phyloP scores from a whole-genome alignment of 2,797 vertebrate genomes.

The Onychomys arenicola region DNA sequence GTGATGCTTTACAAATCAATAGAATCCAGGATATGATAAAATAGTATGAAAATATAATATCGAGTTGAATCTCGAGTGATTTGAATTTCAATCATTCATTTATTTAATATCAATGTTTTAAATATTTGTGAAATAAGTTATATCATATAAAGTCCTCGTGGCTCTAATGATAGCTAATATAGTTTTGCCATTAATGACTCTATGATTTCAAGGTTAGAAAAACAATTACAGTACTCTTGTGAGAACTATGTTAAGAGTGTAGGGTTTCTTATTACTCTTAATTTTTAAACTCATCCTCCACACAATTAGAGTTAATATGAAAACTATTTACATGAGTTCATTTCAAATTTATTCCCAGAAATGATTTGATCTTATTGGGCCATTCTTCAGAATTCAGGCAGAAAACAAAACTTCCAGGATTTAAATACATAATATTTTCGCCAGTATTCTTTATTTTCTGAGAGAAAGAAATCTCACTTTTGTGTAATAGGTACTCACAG shows the following conservation, averaged over 20 bases:
- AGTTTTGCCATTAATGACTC: neutral
- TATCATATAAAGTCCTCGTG: neutral
- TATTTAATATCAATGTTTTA: neutral
- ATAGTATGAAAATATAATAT: neutral
- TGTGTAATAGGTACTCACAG: neutral
- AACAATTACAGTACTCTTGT: neutral
- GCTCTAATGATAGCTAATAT: neutral
- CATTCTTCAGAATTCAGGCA: neutral
- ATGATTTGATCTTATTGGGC: neutral
- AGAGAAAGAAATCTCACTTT: too few species aligned
- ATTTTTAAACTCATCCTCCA: conserved; percentile 20
- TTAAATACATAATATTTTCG: neutral
- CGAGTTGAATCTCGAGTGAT: neutral
- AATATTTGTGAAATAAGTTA: neutral
- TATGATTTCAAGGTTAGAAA: neutral
- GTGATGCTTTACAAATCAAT: neutral
- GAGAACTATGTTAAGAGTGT: neutral
- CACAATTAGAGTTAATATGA: neutral
- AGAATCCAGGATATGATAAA: neutral
- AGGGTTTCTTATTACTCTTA: neutral
- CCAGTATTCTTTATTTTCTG: neutral
- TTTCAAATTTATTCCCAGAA: neutral
- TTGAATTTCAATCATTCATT: neutral
- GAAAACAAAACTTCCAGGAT: neutral
- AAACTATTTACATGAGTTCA: neutral